Base-by-base conservation (phyloP, 2,888 invertebrate genomes). In the Acrocera orbiculus region DNA sequence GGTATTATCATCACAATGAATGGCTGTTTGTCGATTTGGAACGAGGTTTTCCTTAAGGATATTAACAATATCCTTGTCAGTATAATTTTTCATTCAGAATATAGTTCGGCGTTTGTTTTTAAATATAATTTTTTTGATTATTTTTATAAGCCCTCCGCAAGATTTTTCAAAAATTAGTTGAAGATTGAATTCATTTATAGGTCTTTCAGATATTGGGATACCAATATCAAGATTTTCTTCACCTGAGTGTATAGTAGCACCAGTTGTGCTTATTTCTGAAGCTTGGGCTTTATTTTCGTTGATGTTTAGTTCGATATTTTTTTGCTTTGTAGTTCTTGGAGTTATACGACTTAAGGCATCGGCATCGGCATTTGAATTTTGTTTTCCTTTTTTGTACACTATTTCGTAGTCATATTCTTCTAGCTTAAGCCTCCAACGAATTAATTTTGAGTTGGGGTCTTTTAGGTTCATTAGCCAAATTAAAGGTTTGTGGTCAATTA, bases 401-500 rank as follows among this genome's bases (percentile, higher is more conserved):
- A 46, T 40, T n/a, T 40, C 35, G 19, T 43, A 44, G 25, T 43
- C 43, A 24, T 36, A 45, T 22, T 44, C 40, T 15, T 45, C 33
- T 16, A 47, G 19, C 29, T 36, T 22, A 7, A 46, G 16, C 27
- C 37, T 26, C 41, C 40, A 43, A 9, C 38, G 27, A 3, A 36
- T 7, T 9, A 40, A 24, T 24, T 32, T 35, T 2, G 34, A 19
- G 9, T 31, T 26, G 5, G 29, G 35, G 3, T 38, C 31, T 28
- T 34, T 34, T 4, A 34, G 13, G 15, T 19, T 23, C 5, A 27
- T 20, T 8, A 27, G 8, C 27, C 27, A 26, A 9, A 19, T 24
- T n/a, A 50, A 36, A 2, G 47, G 46, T 30, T 43, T 42, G 38
- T 51, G 49, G 34, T 52, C 52, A 1, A 47, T 50, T 3, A 47